Evolutionary conservation across 2,113 vertebrate species (phyloP).

Genomic region (Zapornia atra): DNA sequence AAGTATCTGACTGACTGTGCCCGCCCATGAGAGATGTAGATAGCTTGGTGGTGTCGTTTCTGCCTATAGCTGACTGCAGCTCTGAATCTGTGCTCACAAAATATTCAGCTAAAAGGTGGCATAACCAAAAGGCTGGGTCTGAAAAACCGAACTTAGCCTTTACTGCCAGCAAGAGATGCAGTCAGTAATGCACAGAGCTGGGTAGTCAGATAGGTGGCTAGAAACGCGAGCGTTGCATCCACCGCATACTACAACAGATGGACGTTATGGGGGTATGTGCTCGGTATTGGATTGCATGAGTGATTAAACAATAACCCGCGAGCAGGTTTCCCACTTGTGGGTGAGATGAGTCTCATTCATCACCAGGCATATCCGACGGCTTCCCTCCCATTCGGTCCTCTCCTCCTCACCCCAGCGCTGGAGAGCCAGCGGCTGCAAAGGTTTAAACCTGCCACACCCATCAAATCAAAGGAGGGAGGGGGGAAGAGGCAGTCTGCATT

Average conservation of each 20-base stretch:
- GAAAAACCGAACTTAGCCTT: not conserved
- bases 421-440: constrained; percentile 67
- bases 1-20: constrained; percentile 29
- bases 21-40: constrained; percentile 24
- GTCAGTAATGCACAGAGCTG: not conserved
- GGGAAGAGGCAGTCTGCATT: constrained; percentile 72
- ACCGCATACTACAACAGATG: constrained; percentile 54
- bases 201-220: not conserved
- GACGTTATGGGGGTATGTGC: constrained; percentile 68
- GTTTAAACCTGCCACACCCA: constrained; percentile 83
- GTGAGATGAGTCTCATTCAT: constrained; percentile 66
- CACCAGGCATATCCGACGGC: not conserved
- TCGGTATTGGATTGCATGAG: constrained; percentile 59
- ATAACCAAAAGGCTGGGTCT: not conserved
- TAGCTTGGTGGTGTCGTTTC: constrained; percentile 28
- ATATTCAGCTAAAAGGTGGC: not conserved
- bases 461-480: constrained; percentile 71
- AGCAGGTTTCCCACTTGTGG: constrained; percentile 72
- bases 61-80: constrained; percentile 17
- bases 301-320: constrained; percentile 70
- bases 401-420: not conserved
- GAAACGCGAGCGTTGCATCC: constrained; percentile 46
- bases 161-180: not conserved
- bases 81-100: not conserved
- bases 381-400: constrained; percentile 5